Conservation (phyloP, 2,888 invertebrate species). For the Neoascia interrupta region DNA sequence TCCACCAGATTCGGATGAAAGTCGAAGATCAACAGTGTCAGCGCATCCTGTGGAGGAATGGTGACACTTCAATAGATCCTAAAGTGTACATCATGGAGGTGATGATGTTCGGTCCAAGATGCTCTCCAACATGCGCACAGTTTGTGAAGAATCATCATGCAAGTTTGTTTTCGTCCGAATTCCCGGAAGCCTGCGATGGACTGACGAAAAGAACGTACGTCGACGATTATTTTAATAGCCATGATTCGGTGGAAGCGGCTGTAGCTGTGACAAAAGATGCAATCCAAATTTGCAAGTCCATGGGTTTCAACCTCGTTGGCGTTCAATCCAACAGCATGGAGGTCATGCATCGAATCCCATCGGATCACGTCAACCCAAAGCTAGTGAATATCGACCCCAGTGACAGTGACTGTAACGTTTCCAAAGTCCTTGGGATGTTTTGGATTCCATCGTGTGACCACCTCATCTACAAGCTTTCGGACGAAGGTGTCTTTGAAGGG, state of each 20-base stretch:
- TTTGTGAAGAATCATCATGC: too few relatives aligned
- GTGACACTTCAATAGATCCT: constrained; percentile 18
- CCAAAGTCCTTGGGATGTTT: constrained; percentile 13
- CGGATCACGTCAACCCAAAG: constrained; percentile 2
- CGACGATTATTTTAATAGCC: constrained; percentile 22
- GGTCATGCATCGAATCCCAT: not conserved
- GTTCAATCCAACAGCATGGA: constrained; percentile 20
- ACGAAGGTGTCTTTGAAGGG: not conserved
- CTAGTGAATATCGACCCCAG: constrained; percentile 4
- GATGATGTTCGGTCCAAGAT: constrained; percentile 19
- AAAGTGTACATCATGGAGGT: constrained; percentile 14
- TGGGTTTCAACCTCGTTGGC: constrained; percentile 17
- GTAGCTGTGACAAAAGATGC: constrained; percentile 10
- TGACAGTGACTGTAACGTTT: not conserved
- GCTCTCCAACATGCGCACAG: constrained; percentile 9
- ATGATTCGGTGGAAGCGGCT: not conserved
- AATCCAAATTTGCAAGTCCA: constrained; percentile 3
- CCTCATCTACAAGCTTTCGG: not conserved
- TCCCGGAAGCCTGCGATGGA: constrained; percentile 13
- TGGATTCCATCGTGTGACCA: constrained; percentile 9
- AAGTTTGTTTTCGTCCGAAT: too few relatives aligned
- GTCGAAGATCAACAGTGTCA: constrained; percentile 1
- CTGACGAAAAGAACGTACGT: constrained; percentile 12
- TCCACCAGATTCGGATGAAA: not conserved
- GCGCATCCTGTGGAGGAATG: constrained; percentile 54